A percentile compares a stretch with the other conserved stretches of the same genome.
phyloP scores from a whole-genome alignment of 2,113 vertebrate genomes.

The Drymodes brunneopygia region DNA sequence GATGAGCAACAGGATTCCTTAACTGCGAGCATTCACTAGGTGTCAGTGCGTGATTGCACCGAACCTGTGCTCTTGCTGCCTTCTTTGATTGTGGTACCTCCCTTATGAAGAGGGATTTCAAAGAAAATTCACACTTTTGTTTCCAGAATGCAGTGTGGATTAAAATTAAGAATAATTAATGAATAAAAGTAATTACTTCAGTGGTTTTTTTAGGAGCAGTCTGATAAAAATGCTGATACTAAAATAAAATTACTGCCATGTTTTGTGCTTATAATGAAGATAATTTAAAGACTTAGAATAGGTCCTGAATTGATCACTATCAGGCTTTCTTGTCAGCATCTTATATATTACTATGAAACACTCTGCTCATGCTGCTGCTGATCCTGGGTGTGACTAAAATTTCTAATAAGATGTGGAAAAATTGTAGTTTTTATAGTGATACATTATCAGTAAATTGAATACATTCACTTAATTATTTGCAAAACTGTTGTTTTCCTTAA shows the following conservation, averaged over 20 bases:
- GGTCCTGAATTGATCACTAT: not conserved
- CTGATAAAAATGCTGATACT: not conserved
- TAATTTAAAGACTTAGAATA: not conserved
- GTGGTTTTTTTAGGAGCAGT: not conserved
- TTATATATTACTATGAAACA: not conserved
- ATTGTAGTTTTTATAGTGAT: not conserved
- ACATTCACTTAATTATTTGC: not conserved
- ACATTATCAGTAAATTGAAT: not conserved
- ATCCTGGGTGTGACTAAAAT: not conserved
- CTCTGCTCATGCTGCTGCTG: not conserved
- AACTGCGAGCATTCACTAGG: conserved; percentile 52
- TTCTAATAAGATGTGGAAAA: not conserved
- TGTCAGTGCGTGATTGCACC: conserved; percentile 48
- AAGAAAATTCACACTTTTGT: not conserved
- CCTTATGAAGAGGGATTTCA: not conserved
- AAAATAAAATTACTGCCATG: not conserved
- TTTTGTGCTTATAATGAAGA: not conserved
- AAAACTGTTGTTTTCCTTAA: not conserved
- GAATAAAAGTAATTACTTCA: not conserved
- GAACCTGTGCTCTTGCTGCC: not conserved
- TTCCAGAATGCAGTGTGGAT: not conserved
- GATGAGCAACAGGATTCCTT: not conserved
- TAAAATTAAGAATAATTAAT: not conserved
- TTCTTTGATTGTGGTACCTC: not conserved
- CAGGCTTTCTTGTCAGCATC: not conserved